Evolutionary conservation across 2,797 vertebrate species (phyloP).

Genomic region (Rhinatrema bivittatum): DNA sequence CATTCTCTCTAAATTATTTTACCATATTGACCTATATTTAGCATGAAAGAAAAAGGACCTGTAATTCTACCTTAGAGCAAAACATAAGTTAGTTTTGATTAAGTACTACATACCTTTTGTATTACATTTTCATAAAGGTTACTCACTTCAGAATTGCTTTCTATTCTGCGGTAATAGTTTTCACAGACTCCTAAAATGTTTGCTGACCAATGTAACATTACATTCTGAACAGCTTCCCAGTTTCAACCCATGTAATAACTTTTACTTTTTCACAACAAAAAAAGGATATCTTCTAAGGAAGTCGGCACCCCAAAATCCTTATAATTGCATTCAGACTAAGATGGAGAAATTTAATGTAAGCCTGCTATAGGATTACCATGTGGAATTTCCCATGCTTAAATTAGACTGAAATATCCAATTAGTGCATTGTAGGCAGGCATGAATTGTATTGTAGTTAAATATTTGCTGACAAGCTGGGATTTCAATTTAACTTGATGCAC

Average conservation of each 20-base stretch:
- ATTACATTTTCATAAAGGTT: slow-evolving; percentile 45
- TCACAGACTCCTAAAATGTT: slow-evolving; percentile 22
- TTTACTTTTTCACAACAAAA: slow-evolving; percentile 12
- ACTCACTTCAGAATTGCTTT: slow-evolving; percentile 25
- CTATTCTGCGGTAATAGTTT: slow-evolving; percentile 22
- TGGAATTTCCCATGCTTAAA: slow-evolving; percentile 26
- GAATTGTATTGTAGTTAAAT: slow-evolving; percentile 63
- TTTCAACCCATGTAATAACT: slow-evolving; percentile 14
- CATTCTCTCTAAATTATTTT: slow-evolving; percentile 3
- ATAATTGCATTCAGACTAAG: slow-evolving; percentile 29
- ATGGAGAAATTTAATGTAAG: slow-evolving; percentile 20
- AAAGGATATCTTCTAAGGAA: slow-evolving; percentile 6
- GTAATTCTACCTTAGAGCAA: slow-evolving; percentile 30
- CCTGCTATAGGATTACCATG: slow-evolving; percentile 12
- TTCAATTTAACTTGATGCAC: slow-evolving; percentile 58
- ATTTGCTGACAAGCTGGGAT: slow-evolving; percentile 73
- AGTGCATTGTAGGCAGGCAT: slow-evolving; percentile 51
- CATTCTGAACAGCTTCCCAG: slow-evolving; percentile 25
- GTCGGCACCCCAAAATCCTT: slow-evolving; percentile 17
- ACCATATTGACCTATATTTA: slow-evolving; percentile 16
- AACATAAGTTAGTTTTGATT: slow-evolving; percentile 26
- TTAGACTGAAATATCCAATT: slow-evolving; percentile 37
- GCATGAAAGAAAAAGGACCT: slow-evolving; percentile 12
- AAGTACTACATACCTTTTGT: too few relatives aligned
- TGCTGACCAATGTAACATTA: slow-evolving; percentile 18